Percentiles rank a stretch among this genome's conserved stretches.
Evolutionary conservation across 2,888 invertebrate species (phyloP).

Genomic region (Ormyrus thymus): DNA sequence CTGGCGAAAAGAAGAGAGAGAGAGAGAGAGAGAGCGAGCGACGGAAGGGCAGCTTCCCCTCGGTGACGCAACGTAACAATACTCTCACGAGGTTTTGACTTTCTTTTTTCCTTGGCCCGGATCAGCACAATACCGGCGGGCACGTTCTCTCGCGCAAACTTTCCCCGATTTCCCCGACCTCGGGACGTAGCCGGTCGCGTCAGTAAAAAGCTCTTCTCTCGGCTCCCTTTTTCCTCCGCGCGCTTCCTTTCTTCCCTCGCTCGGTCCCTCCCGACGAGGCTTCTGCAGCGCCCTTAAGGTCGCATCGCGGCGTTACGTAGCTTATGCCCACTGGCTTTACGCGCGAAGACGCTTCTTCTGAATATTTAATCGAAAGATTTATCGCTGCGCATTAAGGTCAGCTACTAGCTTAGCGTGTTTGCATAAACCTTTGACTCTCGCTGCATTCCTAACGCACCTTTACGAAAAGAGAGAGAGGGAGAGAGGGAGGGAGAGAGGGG

Average conservation of each 20-base stretch:
- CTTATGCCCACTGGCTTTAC: too few relatives aligned
- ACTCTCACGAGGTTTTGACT: conserved; percentile 62
- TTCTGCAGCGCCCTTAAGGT: conserved; percentile 5
- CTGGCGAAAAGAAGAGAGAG: conserved; percentile 43
- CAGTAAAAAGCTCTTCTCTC: too few relatives aligned
- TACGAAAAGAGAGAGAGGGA: too few relatives aligned
- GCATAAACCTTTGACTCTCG: too few relatives aligned
- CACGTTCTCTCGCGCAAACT: conserved; percentile 63
- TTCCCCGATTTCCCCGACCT: conserved; percentile 69
- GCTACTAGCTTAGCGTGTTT: too few relatives aligned
- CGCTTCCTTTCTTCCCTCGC: too few relatives aligned
- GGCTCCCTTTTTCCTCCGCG: too few relatives aligned
- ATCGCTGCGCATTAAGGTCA: too few relatives aligned
- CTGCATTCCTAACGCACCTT: too few relatives aligned
- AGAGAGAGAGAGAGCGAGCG: conserved; percentile 12
- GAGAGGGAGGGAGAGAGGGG: not conserved
- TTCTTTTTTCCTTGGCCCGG: conserved; percentile 59
- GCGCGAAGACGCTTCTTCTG: too few relatives aligned
- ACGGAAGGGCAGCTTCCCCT: conserved; percentile 33
- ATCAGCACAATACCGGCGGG: conserved; percentile 54
- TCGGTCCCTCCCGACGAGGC: not conserved
- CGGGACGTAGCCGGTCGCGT: not conserved
- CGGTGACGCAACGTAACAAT: conserved; percentile 56
- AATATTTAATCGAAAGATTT: too few relatives aligned
- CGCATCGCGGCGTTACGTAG: too few relatives aligned